Percentiles rank a stretch among this genome's conserved stretches.
These are phyloP conservation scores for Chironex yamaguchii DNA, from an alignment of 30 jellyfish, hydroid and myxozoan species.

Conservation along the genomic window DNA sequence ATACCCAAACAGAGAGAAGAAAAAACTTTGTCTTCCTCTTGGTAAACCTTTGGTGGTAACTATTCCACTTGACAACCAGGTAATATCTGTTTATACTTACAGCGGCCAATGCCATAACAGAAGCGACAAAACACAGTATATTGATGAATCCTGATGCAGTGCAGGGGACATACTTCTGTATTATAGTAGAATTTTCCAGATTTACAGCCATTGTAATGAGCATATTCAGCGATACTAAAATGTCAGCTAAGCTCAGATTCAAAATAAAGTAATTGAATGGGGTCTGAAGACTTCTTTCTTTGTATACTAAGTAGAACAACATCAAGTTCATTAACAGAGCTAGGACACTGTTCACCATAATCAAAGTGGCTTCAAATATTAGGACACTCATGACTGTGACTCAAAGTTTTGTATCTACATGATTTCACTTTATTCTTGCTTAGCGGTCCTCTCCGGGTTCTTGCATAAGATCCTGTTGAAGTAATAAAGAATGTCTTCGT, in stretches of 20 bases:
- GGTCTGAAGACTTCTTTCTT: slow-evolving; percentile 47
- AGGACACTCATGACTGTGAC: too few relatives aligned
- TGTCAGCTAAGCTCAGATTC: slow-evolving; percentile 68
- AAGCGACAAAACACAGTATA: slow-evolving; percentile 71
- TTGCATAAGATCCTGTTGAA: too few relatives aligned
- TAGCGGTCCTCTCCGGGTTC: too few relatives aligned
- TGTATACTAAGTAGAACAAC: slow-evolving; percentile 39
- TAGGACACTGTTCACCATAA: slow-evolving; percentile 30
- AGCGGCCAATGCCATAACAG: slow-evolving; percentile 72
- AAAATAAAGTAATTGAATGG: slow-evolving; percentile 61
- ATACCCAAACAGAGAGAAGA: slow-evolving; percentile 44
- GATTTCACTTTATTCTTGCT: too few relatives aligned
- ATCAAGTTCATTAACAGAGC: slow-evolving; percentile 33
- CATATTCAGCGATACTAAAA: slow-evolving; percentile 57
- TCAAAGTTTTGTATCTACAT: too few relatives aligned
- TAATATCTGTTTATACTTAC: slow-evolving; percentile 70
- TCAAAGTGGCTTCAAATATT: slow-evolving; percentile 46
- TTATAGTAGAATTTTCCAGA: background rate
- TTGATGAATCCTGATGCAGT: slow-evolving; percentile 66
- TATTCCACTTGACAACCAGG: slow-evolving; percentile 49
- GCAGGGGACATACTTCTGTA: slow-evolving; percentile 2
- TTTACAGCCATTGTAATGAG: slow-evolving; percentile 3
- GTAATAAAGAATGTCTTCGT: too few relatives aligned
- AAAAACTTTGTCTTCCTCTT: slow-evolving; percentile 21
- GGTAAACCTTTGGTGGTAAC: slow-evolving; percentile 30